Evolutionary conservation across 2,888 invertebrate species (phyloP).

Genomic region (Odontocerum albicorne): DNA sequence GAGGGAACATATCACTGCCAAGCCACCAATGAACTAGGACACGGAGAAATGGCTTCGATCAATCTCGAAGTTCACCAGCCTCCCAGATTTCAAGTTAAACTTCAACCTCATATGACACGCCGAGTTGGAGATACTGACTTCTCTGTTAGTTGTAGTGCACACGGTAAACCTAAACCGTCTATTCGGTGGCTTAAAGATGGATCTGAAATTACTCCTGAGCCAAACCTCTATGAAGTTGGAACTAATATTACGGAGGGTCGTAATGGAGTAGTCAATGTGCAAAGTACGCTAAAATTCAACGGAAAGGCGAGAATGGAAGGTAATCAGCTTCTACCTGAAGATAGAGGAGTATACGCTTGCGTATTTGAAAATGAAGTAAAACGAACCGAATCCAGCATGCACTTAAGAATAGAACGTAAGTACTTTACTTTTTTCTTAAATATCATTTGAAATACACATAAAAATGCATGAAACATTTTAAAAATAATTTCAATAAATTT

Average conservation of each 20-base stretch:
- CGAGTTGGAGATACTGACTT: slow-evolving; percentile 79
- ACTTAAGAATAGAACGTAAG: slow-evolving; percentile 87
- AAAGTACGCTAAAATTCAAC: slow-evolving; percentile 78
- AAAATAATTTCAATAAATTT: not conserved
- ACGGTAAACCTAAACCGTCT: slow-evolving; percentile 83
- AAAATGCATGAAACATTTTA: not conserved
- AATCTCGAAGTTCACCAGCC: slow-evolving; percentile 86
- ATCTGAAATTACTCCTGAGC: slow-evolving; percentile 73
- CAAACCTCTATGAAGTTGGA: slow-evolving; percentile 78
- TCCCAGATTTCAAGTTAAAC: slow-evolving; percentile 79
- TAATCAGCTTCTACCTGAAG: slow-evolving; percentile 78
- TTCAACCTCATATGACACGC: slow-evolving; percentile 80
- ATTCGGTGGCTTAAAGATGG: slow-evolving; percentile 88
- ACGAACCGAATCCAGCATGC: slow-evolving; percentile 85
- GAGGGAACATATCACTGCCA: slow-evolving; percentile 91
- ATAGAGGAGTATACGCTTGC: slow-evolving; percentile 86
- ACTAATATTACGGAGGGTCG: slow-evolving; percentile 76
- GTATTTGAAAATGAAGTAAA: slow-evolving; percentile 89
- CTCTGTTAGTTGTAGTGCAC: slow-evolving; percentile 80
- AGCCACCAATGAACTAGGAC: slow-evolving; percentile 86
- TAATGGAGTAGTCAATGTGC: slow-evolving; percentile 79
- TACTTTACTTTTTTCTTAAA: slow-evolving; percentile 39
- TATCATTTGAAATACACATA: not conserved
- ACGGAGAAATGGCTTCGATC: slow-evolving; percentile 82
- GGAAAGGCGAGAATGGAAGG: slow-evolving; percentile 76